Base-by-base conservation (phyloP, 2,113 vertebrate genomes). In the Vulpes vulpes region DNA sequence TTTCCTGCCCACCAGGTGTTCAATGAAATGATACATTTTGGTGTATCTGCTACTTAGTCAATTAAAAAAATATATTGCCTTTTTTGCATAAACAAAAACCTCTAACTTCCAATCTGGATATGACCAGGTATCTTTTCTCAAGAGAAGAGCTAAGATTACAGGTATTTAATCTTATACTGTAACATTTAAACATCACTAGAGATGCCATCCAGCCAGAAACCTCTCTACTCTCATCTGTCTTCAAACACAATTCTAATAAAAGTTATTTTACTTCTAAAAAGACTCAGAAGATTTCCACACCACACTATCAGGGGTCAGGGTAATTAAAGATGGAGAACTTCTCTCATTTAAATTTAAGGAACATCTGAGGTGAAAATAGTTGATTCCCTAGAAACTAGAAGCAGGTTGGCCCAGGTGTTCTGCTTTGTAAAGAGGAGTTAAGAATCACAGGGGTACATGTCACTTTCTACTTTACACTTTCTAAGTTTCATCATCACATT, bases 21-120 rank as follows among this genome's bases (percentile, higher is more conserved):
- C n/a, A 81, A 49, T 32, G 17, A 86, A 93, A 96, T 96, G 30
- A 51, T 78, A 78, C 5, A 67, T 88, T 95, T 49, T 95, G 38
- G 64, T 51, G 49, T 4, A 78, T 49, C 4, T 76, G 0, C 12
- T 90, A 62, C 8, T n/a, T 67, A 89, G 43, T 14, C 38, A 5
- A 88, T 51, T 95, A 65, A 32, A 92, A 35, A 90, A 91, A 81
- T 35, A n/a, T 67, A n/a, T 67, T 90, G 22, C 53, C 19, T 74
- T 49, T 80, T 80, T 20, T 74, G 22, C 23, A 74, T 74, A 69
- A 91, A 88, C 49, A 90, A 62, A 95, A 93, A 76, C 22, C n/a
- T 84, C 49, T 88, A 38, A 32, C 38, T 43, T 81, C 15, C 57
- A 7, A 49, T 95, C n/a, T 76, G 65, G 30, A 91, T 91, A 62